These are phyloP conservation scores for Perodicticus potto DNA, from an alignment of 2,797 vertebrate genomes.

Conservation along the genomic window DNA sequence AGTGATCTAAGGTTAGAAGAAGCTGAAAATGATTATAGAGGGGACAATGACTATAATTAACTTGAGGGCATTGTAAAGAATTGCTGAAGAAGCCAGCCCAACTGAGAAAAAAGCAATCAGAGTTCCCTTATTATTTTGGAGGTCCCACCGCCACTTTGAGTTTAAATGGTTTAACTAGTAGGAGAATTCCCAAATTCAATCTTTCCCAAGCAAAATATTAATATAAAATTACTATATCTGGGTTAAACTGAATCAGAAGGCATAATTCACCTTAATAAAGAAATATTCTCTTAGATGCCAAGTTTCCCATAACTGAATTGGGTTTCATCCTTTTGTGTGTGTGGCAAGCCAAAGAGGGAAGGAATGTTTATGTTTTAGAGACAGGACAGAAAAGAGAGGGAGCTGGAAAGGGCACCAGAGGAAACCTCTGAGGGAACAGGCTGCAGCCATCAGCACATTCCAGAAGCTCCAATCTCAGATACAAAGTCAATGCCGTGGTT, in stretches of 20 bases:
- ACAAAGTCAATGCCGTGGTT: neutral
- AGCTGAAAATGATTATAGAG: neutral
- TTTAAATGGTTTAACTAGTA: slow-evolving; percentile 4
- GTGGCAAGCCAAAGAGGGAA: slow-evolving; percentile 22
- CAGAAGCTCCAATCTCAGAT: neutral
- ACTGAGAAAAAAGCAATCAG: neutral
- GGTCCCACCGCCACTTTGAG: neutral
- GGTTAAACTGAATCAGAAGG: slow-evolving; percentile 38
- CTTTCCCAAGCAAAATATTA: slow-evolving; percentile 30
- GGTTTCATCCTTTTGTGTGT: slow-evolving; percentile 4
- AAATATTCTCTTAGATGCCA: slow-evolving; percentile 6
- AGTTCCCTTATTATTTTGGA: neutral
- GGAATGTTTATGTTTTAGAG: slow-evolving; percentile 14
- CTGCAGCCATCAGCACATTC: neutral
- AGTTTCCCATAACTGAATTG: slow-evolving; percentile 35
- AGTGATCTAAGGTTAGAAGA: neutral
- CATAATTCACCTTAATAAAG: slow-evolving; percentile 47
- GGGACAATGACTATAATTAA: neutral
- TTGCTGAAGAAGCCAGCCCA: neutral
- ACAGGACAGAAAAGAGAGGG: neutral
- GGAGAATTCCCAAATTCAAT: slow-evolving; percentile 6
- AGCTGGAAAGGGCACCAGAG: neutral
- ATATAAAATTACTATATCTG: slow-evolving; percentile 1
- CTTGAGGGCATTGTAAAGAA: neutral
- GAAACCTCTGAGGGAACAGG: slow-evolving; percentile 14